Base-by-base conservation (phyloP, 2,797 vertebrate species). In the Ceryle rudis region DNA sequence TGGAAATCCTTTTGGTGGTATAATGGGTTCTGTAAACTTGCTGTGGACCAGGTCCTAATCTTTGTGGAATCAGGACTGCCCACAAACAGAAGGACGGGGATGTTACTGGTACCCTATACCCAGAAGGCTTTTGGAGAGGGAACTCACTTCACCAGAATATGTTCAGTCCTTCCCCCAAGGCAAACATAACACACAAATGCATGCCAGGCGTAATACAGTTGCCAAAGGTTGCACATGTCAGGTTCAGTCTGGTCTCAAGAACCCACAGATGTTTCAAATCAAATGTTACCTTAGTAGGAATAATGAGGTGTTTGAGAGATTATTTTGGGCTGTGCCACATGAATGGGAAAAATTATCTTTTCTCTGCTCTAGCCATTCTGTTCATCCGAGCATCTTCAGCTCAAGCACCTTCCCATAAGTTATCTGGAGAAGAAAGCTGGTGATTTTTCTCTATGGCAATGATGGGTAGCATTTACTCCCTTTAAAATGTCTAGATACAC, bases 201-300 rank as follows among this genome's bases (percentile, higher is more conserved):
- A 28, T 64, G 84, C n/a, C 82, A 95, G 95, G 97, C 11, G 86
- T 97, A 98, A 96, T 88, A 84, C 95, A 75, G 98, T 97, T 98
- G 96, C 96, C 83, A 73, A 81, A 97, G 87, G 96, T 44, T 97
- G 92, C 87, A 95, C 96, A 96, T 66, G 96, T 97, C 96, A 97
- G 91, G 86, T 97, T 97, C 96, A 93, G 93, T 98, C 97, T 95
- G 92, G 91, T 80, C 95, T 97, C 97, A 96, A 97, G 97, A 97
- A 96, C 89, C 74, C 28, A 47, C 98, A 98, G 97, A 97, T 98
- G 98, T 97, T 98, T 98, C 97, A 94, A 97, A 98, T 98, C 95
- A 97, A 64, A 57, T 82, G 91, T 90, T 97, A 97, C 97, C 95
- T 97, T 98, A 97, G 97, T 96, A 96, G 95, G 90, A 97, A 95